phyloP scores from a whole-genome alignment of 2,797 vertebrate species.

The Cossypha caffra region DNA sequence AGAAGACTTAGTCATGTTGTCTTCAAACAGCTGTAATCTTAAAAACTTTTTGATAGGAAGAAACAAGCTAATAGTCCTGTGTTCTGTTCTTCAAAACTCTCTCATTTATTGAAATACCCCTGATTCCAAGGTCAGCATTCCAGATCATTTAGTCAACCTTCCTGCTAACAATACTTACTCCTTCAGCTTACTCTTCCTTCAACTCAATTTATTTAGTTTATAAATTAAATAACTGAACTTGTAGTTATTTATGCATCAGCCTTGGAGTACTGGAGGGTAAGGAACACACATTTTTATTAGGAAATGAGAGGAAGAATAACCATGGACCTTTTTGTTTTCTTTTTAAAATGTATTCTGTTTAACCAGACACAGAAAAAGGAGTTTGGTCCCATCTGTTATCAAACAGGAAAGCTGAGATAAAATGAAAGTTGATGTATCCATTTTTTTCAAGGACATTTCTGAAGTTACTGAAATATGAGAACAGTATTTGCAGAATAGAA shows the following conservation, averaged over 20 bases:
- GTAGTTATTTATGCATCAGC: not conserved
- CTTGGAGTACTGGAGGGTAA: not conserved
- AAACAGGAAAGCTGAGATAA: not conserved
- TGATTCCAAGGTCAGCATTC: not conserved
- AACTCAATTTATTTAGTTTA: not conserved
- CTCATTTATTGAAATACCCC: not conserved
- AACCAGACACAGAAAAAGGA: not conserved
- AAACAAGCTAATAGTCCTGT: not conserved
- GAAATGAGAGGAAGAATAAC: not conserved
- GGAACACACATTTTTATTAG: not conserved
- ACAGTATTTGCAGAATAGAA: not conserved
- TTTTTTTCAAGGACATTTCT: not conserved
- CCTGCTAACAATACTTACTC: not conserved
- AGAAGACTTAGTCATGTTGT: not conserved
- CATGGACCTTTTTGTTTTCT: not conserved
- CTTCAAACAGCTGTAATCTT: not conserved
- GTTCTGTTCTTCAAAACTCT: not conserved
- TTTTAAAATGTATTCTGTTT: not conserved
- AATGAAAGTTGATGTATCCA: fast-evolving
- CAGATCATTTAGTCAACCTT: not conserved
- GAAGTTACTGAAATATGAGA: not conserved
- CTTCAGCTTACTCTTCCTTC: not conserved
- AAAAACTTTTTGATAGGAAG: not conserved
- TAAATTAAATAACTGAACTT: not conserved
- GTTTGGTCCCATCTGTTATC: not conserved